Conservation (phyloP, 1,140 invertebrate genomes). For the Aphis gossypii region DNA sequence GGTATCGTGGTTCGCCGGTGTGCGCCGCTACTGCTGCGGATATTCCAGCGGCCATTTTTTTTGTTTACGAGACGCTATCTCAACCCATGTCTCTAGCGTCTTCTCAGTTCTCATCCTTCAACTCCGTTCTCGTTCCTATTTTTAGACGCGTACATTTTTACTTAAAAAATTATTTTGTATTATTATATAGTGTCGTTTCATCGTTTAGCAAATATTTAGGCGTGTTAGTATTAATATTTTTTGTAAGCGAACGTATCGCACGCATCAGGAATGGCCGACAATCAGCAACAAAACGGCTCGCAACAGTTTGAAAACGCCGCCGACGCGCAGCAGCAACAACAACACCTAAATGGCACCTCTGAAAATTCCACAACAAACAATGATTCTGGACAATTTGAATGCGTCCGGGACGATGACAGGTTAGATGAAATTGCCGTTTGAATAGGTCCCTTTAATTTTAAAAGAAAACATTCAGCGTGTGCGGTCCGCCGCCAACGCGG, state of each 20-base stretch:
- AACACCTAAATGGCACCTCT: constrained; percentile 36
- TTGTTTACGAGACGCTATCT: constrained; percentile 58
- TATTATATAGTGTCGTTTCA: constrained; percentile 50
- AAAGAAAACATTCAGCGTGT: too few species aligned
- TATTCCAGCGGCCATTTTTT: constrained; percentile 58
- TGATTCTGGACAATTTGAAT: constrained; percentile 52
- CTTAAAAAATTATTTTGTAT: constrained; percentile 51
- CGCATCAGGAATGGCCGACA: constrained; percentile 44
- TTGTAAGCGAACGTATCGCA: neutral
- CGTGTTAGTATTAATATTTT: constrained; percentile 51
- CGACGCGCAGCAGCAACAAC: constrained; percentile 30
- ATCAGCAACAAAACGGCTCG: constrained; percentile 53
- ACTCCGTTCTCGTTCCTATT: constrained; percentile 56
- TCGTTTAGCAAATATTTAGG: neutral
- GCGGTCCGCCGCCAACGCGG: neutral
- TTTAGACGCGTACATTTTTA: constrained; percentile 56
- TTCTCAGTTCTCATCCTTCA: constrained; percentile 47
- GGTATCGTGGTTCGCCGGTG: constrained; percentile 45
- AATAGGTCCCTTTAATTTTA: neutral
- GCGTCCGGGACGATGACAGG: constrained; percentile 52
- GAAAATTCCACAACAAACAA: constrained; percentile 39
- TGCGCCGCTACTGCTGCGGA: constrained; percentile 54
- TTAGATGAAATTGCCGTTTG: neutral
- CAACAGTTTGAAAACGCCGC: constrained; percentile 53
- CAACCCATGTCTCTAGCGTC: constrained; percentile 52